Evolutionary conservation across 30 jellyfish, hydroid and myxozoan genomes (phyloP).

Genomic region (Aurelia coerulea): DNA sequence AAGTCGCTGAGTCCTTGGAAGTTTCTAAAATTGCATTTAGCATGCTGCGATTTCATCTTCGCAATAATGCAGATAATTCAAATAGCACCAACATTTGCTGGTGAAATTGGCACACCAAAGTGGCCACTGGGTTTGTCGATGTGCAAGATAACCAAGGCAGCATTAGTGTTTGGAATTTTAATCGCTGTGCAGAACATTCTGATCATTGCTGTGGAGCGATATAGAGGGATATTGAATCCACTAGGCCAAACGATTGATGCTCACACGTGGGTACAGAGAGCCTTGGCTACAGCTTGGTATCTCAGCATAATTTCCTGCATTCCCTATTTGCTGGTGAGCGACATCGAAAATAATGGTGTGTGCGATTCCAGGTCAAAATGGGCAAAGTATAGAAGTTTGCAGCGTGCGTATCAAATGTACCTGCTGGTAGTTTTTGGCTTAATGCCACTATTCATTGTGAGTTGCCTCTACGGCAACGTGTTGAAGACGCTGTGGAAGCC

Average conservation of each 20-base stretch:
- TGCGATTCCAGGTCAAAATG: not conserved
- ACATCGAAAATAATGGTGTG: not conserved
- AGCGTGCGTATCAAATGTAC: not conserved
- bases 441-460: not conserved
- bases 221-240: slow-evolving; percentile 24
- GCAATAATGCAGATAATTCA: slow-evolving; percentile 27
- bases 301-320: not conserved
- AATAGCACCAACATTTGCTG: slow-evolving; percentile 7
- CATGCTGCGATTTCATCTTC: slow-evolving; percentile 43
- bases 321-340: not conserved
- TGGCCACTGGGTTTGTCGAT: slow-evolving; percentile 28
- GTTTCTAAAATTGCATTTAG: slow-evolving; percentile 44
- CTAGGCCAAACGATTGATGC: slow-evolving; percentile 10
- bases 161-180: slow-evolving; percentile 30
- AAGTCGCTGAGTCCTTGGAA: slow-evolving; percentile 21
- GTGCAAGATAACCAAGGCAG: slow-evolving; percentile 13
- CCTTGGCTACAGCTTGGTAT: slow-evolving; percentile 12
- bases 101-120: not conserved
- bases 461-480: slow-evolving; percentile 8
- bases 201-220: slow-evolving; percentile 46
- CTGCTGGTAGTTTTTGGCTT: not conserved
- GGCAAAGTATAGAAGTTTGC: not conserved
- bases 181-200: slow-evolving; percentile 25
- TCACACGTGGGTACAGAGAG: not conserved
- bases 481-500: slow-evolving; percentile 7